Evolutionary conservation across 2,888 invertebrate genomes (phyloP).

Genomic region (Tachina grossa): DNA sequence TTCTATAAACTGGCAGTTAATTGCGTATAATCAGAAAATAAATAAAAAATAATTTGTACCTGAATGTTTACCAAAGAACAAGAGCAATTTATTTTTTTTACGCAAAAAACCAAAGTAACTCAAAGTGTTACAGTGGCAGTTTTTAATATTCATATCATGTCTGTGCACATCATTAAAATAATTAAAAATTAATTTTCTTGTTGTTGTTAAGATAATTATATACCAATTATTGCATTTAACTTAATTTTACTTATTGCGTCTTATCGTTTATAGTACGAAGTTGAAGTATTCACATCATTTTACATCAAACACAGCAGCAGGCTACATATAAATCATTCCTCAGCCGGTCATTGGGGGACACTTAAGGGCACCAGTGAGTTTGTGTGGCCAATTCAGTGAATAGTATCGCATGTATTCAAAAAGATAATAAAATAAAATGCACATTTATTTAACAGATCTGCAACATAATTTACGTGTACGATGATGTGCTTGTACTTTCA

Average conservation of each 20-base stretch:
- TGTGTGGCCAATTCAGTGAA: neutral
- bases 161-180: slow-evolving; percentile 53
- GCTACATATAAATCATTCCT: slow-evolving; percentile 33
- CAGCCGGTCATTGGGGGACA: slow-evolving; percentile 22
- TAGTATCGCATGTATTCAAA: neutral
- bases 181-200: slow-evolving; percentile 59
- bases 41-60: no score
- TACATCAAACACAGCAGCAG: slow-evolving; percentile 7
- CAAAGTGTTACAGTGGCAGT: neutral
- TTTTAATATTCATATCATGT: neutral
- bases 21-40: no score
- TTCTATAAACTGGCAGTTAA: no score
- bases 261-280: no score
- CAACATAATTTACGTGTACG: slow-evolving; percentile 7
- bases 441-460: neutral
- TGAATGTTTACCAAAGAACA: neutral
- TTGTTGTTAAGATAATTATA: slow-evolving; percentile 66
- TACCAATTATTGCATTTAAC: slow-evolving; percentile 63
- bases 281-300: neutral
- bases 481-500: neutral
- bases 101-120: neutral
- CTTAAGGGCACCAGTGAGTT: neutral
- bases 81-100: neutral
- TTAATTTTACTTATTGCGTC: slow-evolving; percentile 59
- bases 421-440: slow-evolving; percentile 3